These are phyloP conservation scores for Nephrotoma guestfalica DNA, from an alignment of 2,888 invertebrate genomes.

Conservation along the genomic window DNA sequence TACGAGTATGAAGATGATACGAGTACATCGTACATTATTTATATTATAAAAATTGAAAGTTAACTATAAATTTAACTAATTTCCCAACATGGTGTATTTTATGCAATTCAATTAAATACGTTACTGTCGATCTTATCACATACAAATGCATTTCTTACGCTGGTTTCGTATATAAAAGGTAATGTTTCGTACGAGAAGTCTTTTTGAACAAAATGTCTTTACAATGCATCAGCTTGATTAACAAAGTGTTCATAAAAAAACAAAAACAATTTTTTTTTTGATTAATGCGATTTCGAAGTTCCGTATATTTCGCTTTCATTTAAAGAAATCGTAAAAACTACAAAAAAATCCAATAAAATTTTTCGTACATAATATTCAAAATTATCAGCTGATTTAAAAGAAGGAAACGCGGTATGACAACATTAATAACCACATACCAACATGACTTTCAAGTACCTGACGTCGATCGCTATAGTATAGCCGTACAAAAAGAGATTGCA, in stretches of 20 bases:
- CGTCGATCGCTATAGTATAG: neutral
- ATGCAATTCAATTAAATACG: neutral
- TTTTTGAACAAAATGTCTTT: neutral
- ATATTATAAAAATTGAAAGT: neutral
- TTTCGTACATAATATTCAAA: neutral
- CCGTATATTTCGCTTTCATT: neutral
- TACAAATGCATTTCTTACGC: neutral
- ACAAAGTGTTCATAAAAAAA: neutral
- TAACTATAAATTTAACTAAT: neutral
- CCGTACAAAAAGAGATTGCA: neutral
- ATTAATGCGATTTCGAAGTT: neutral
- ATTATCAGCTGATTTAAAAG: neutral
- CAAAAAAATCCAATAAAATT: neutral
- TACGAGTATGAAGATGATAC: neutral
- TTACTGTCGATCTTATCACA: neutral
- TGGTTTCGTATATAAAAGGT: no score
- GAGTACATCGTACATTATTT: neutral
- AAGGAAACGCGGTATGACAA: neutral
- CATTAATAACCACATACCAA: neutral
- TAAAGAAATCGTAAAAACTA: neutral
- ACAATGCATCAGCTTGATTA: neutral
- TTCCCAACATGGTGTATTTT: neutral
- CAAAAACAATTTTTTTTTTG: neutral
- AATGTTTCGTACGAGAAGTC: neutral
- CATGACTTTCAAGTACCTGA: neutral